phyloP scores from a whole-genome alignment of 2,888 invertebrate species.

The Neocrepidodera transversa region DNA sequence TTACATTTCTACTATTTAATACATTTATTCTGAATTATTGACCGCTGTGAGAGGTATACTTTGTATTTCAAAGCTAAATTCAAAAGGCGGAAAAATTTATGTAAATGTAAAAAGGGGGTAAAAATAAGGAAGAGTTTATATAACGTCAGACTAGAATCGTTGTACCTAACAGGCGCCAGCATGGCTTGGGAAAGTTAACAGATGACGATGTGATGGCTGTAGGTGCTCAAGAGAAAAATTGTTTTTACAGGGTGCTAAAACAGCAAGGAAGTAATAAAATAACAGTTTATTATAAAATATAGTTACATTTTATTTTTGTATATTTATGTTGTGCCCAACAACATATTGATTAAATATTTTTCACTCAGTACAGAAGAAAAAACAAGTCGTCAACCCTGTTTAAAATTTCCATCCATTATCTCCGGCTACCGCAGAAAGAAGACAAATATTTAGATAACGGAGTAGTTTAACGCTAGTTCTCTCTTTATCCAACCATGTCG shows the following conservation, averaged over 20 bases:
- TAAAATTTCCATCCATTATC: constrained; percentile 17
- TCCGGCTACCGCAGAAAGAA: constrained; percentile 51
- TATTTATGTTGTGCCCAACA: no score
- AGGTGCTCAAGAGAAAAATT: constrained; percentile 12
- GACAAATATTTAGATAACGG: constrained; percentile 58
- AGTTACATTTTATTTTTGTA: no score
- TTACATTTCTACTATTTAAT: no score
- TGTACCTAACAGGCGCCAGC: constrained; percentile 2
- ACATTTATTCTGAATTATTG: no score
- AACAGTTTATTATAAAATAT: no score
- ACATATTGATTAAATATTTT: no score
- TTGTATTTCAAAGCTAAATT: no score
- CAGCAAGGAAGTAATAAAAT: background rate
- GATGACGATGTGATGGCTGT: constrained; percentile 4
- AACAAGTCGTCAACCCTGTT: background rate
- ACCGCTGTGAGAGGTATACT: no score
- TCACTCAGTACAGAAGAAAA: background rate
- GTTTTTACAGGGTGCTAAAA: background rate
- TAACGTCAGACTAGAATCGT: background rate
- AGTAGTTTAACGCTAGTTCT: constrained; percentile 17
- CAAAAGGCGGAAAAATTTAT: no score
- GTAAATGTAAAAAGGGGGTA: constrained; percentile 43
- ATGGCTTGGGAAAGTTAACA: constrained; percentile 16
- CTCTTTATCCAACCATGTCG: background rate
- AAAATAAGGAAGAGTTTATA: background rate